These are phyloP conservation scores for Corapipo altera DNA, from an alignment of 2,113 vertebrate species.

Conservation along the genomic window DNA sequence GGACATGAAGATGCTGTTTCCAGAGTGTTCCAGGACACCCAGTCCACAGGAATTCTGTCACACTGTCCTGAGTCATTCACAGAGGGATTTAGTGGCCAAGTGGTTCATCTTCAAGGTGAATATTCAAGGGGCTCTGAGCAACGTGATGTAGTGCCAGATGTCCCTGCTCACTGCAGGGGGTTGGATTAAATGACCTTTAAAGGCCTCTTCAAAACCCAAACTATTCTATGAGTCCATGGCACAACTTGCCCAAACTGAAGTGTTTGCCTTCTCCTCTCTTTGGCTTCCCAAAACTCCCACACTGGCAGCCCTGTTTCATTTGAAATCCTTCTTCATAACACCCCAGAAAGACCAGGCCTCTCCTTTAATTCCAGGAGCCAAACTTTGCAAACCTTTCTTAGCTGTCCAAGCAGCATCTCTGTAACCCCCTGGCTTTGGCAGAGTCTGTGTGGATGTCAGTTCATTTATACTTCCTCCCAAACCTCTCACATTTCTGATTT, in stretches of 20 bases:
- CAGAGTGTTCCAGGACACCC: neutral
- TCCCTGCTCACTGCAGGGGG: neutral
- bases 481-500: neutral
- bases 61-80: neutral
- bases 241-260: neutral
- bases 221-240: neutral
- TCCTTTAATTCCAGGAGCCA: neutral
- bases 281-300: neutral
- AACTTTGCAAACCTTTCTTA: neutral
- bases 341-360: neutral
- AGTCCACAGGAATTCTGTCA: neutral
- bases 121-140: neutral
- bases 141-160: neutral
- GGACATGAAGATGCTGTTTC: neutral
- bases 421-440: neutral
- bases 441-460: neutral
- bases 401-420: neutral
- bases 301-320: neutral
- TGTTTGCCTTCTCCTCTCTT: neutral
- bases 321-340: neutral
- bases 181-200: neutral
- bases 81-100: neutral
- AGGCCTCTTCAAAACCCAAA: neutral
- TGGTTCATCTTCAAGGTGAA: neutral
- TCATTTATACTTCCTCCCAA: neutral